phyloP scores from a whole-genome alignment of 2,797 vertebrate genomes.

The Parauchenoglanis ngamensis region DNA sequence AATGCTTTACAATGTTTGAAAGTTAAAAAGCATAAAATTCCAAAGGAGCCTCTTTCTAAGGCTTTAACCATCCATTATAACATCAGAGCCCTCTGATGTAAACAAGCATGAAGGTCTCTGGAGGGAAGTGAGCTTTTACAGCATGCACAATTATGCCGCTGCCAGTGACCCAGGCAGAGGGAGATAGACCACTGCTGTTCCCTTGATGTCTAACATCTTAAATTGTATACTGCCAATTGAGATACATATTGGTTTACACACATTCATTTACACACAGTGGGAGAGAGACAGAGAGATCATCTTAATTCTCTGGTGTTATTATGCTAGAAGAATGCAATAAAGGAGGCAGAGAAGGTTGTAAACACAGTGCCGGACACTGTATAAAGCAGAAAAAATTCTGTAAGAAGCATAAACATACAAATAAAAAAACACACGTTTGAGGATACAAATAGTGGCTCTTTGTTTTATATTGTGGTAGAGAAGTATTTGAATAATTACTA shows the following conservation, averaged over 20 bases:
- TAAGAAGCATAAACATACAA: no score
- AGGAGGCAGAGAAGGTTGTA: constrained; percentile 20
- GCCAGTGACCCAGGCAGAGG: constrained; percentile 58
- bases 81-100: constrained; percentile 81
- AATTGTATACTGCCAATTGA: constrained; percentile 22
- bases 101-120: constrained; percentile 78
- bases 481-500: not conserved
- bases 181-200: constrained; percentile 61
- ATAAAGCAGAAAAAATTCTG: not conserved
- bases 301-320: constrained; percentile 30
- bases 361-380: constrained; percentile 4
- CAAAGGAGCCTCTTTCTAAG: constrained; percentile 75
- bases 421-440: not conserved
- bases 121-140: constrained; percentile 68
- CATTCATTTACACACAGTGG: not conserved
- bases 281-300: not conserved
- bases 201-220: constrained; percentile 40
- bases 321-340: constrained; percentile 25
- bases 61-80: constrained; percentile 71
- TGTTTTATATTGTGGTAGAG: not conserved
- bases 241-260: constrained; percentile 10
- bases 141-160: constrained; percentile 62
- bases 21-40: constrained; percentile 78
- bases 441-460: not conserved
- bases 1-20: constrained; percentile 67